Evolutionary conservation across 2,797 vertebrate species (phyloP), one percentile per base, ranked within the genome.

Genomic region (Crossoptilon crossoptilon): DNA sequence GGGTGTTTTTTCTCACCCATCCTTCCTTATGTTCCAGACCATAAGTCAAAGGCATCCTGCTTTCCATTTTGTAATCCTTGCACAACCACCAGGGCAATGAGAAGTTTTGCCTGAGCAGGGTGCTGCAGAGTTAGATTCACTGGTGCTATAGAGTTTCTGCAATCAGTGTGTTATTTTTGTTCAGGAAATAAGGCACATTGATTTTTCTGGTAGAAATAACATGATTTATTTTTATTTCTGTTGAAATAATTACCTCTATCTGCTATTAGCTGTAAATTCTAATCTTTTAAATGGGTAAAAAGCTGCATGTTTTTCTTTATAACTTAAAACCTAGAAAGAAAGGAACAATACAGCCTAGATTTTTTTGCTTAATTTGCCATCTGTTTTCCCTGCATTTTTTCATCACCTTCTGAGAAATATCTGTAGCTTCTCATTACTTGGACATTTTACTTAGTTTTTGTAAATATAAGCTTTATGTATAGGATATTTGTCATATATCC

Each of bases 11-110:
- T 63, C 64, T 62, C 70, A 37, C 18, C 46, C 35, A 6, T n/a
- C 35, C 51, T 16, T 89, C 29, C 69, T 76, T 8, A 0, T 62
- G 43, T 29, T 35, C 49, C 33, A 35, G 41, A 17, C 37, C 24
- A 7, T 16, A 14, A 14, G n/a, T 58, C 49, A 37, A 31, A 19
- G 71, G 21, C 12, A 17, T 56, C 53, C 27, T 24, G 3, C 37
- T 58, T 23, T 12, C 64, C 2, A 0, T 46, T 23, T 56, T 3
- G 0, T 16, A 14, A 31, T n/a, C 26, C 41, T 60, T 13, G 43
- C 53, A 23, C 1, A 1, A 1, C 35, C 37, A 15, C 35, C 49
- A 17, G 7, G 48, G 81, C n/a, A 7, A 29, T 9, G 15, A 22
- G 77, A 24, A 46, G 35, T 39, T 35, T 9, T 44, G 24, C 35